Evolutionary conservation across 2,797 vertebrate species (phyloP).

Genomic region (Ispidina picta): DNA sequence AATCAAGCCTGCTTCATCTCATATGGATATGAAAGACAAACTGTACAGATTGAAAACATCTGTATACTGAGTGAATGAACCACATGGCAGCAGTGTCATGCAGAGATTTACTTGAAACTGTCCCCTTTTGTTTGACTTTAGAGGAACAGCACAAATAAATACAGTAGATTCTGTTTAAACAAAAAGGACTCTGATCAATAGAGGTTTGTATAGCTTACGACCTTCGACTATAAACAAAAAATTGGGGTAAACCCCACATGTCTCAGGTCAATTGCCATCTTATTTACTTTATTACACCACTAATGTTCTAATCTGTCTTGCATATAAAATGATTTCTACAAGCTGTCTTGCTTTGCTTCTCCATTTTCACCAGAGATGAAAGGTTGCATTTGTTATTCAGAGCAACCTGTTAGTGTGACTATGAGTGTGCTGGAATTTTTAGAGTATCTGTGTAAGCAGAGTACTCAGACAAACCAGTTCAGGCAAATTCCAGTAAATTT

Average conservation of each 20-base stretch:
- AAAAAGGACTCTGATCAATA: conserved; percentile 81
- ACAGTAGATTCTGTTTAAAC: conserved; percentile 83
- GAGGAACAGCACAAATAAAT: conserved; percentile 79
- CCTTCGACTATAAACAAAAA: conserved; percentile 79
- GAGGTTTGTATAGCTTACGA: conserved; percentile 80
- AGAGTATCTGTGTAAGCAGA: neutral
- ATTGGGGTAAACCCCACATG: conserved; percentile 77
- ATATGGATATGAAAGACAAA: conserved; percentile 84
- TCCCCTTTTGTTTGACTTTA: conserved; percentile 82
- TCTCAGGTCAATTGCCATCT: conserved; percentile 77
- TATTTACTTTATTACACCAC: conserved; percentile 76
- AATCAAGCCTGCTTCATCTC: conserved; percentile 85
- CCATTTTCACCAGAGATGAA: neutral
- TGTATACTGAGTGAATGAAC: conserved; percentile 79
- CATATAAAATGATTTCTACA: conserved; percentile 51
- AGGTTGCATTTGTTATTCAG: conserved; percentile 9
- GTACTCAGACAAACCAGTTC: neutral
- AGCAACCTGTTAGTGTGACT: conserved; percentile 3
- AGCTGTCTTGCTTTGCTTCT: neutral
- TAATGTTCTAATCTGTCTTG: conserved; percentile 75
- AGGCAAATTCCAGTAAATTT: conserved; percentile 24
- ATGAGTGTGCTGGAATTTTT: neutral
- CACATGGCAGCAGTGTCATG: conserved; percentile 78
- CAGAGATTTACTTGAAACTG: conserved; percentile 74
- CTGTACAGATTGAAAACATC: conserved; percentile 89